Evolutionary conservation across 2,888 invertebrate species (phyloP), one percentile per base, ranked within the genome.

Genomic region (Matsumyia berberina): DNA sequence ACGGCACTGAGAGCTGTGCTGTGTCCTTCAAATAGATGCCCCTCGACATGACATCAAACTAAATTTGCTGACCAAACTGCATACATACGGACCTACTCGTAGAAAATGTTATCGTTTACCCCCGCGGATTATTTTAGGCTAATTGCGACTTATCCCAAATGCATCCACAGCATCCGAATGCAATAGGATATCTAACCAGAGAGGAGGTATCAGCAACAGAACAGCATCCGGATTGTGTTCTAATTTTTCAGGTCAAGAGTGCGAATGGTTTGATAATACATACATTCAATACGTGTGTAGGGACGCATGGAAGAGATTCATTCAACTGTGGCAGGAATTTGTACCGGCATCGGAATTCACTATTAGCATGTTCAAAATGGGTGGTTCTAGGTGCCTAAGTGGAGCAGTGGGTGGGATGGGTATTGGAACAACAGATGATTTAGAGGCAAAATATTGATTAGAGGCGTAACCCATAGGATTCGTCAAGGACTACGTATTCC

Each of bases 281-380:
- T 19, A n/a, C n/a, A n/a, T n/a, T n/a, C n/a, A n/a, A n/a, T n/a
- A n/a, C n/a, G n/a, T n/a, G n/a, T n/a, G n/a, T n/a, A n/a, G n/a
- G n/a, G n/a, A n/a, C n/a, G n/a, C n/a, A n/a, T n/a, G n/a, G n/a
- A 29, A 5, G 9, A 49, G 29, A 1, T 19, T 17, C 49, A 49
- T 49, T 24, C 24, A 49, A 49, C 49, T 29, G n/a, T 49, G 49
- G n/a, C n/a, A 29, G 49, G 49, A 49, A 29, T 49, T 49, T 49
- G 49, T 49, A 29, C 4, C 12, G 39, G 39, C 12, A 39, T 1
- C 11, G 7, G n/a, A 39, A 12, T 39, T 49, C 19, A n/a, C 49
- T 29, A 49, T 49, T 24, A 49, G 29, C 49, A 49, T 24, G 49
- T 39, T 39, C 39, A n/a, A 39, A 39, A 39, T 12, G 39, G 39